Base-by-base conservation (phyloP, 2,888 invertebrate species). In the Nineta flava region DNA sequence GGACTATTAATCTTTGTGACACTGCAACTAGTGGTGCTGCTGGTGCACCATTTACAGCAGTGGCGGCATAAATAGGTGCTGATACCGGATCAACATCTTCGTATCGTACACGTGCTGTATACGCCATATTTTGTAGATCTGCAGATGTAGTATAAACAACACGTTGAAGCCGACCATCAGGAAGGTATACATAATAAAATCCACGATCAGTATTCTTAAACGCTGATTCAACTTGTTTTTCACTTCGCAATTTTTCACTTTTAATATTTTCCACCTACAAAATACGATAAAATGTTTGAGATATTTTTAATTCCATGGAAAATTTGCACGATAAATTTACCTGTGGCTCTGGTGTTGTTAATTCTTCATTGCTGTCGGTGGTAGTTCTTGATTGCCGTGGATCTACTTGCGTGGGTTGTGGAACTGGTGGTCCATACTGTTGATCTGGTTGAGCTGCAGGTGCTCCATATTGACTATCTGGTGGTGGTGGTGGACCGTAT, bases 31-130 rank as follows among this genome's bases (percentile, higher is more conserved):
- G 17, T 43, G 16, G 46, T 6, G 46, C 46, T 10, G n/a, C 12
- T 15, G 15, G 31, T 4, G 19, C 34, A 12, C 15, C 31, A 26
- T 45, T 41, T 16, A 45, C 43, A 13, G 40, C 19, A 6, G 49
- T 12, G 7, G 49, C 34, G 5, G 65, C 62, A 57, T 63, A 66
- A 51, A 67, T 63, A 9, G 66, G 65, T 32, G 66, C 66, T 3
- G 65, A 61, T 10, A 67, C 61, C 2, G 66, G 66, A 46, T 66
- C 65, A 7, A 66, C 65, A 51, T 66, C 65, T 51, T 65, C 64
- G 10, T 65, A 66, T 9, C 60, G 62, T 19, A 67, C 63, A 49
- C 62, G 64, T 5, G 66, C 66, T 50, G 63, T 62, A 53, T 63
- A 65, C 38, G 63, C 65, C 66, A 66, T 67, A 5, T 65, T 65